Percentiles rank a stretch among this genome's conserved stretches.
Conservation (phyloP, 2,797 vertebrate species). For the Alcedo quadribrachys region DNA sequence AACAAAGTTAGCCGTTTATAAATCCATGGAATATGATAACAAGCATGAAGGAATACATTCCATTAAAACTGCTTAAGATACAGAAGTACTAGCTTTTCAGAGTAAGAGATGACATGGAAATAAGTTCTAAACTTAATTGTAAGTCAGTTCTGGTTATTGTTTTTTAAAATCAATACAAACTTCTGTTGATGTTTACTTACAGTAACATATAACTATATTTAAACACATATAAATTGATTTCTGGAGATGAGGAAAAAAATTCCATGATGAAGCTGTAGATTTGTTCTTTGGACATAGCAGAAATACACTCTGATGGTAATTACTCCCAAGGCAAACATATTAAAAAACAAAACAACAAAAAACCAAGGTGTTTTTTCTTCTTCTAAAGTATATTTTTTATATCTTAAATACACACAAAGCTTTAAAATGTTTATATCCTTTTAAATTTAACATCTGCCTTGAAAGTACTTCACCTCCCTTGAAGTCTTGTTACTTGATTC, state of each 20-base stretch:
- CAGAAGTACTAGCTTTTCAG: not conserved
- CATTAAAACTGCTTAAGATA: not conserved
- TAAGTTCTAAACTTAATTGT: not conserved
- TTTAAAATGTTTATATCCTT: too few species aligned
- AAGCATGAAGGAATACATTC: not conserved
- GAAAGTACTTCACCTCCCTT: not conserved
- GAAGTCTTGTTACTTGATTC: not conserved
- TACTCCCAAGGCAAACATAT: not conserved
- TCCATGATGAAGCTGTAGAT: not conserved
- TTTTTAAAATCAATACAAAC: not conserved
- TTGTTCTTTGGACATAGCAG: not conserved
- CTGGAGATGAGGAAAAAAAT: not conserved
- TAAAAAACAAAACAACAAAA: too few species aligned
- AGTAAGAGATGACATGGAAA: not conserved
- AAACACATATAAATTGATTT: not conserved
- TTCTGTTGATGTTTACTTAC: not conserved
- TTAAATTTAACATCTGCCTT: not conserved
- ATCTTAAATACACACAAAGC: not conserved
- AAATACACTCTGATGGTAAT: not conserved
- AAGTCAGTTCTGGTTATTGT: not conserved
- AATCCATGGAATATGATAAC: not conserved
- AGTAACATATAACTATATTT: not conserved
- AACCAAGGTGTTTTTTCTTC: not conserved
- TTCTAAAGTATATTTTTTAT: not conserved
- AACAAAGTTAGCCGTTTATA: not conserved